A percentile compares a stretch with the other conserved stretches of the same genome.
phyloP scores from a whole-genome alignment of 1,140 invertebrate genomes.

The Papilio xuthus region DNA sequence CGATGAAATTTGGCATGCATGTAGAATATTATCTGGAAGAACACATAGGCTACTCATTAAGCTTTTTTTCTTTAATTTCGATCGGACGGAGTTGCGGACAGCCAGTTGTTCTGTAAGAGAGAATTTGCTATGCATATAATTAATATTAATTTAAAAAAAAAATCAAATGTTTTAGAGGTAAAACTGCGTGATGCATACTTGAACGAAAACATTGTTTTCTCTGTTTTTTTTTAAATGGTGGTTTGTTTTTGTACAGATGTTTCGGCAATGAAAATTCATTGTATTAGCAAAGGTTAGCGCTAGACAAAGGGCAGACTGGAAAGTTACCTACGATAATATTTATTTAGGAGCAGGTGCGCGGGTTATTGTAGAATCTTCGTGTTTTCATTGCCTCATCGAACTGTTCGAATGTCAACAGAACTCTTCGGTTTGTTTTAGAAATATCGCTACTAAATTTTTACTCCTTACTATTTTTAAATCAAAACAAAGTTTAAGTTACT shows the following conservation, averaged over 20 bases:
- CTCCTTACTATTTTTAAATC: background rate
- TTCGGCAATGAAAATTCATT: background rate
- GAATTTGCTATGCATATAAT: no score
- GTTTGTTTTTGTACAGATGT: background rate
- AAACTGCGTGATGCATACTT: no score
- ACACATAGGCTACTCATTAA: no score
- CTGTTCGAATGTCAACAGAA: background rate
- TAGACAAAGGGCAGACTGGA: background rate
- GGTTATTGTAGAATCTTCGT: slow-evolving; percentile 9
- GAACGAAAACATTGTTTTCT: no score
- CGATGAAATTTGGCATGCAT: background rate
- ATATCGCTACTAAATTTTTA: background rate
- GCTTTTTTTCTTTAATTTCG: background rate
- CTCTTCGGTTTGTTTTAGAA: background rate
- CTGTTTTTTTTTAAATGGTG: no score
- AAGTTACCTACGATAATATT: background rate
- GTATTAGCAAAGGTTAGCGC: background rate
- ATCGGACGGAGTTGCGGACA: background rate
- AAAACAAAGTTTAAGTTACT: background rate
- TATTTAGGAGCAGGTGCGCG: slow-evolving; percentile 5
- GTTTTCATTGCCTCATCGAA: slow-evolving; percentile 19
- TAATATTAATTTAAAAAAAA: no score
- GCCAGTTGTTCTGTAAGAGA: no score
- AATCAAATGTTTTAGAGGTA: no score
- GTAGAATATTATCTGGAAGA: background rate